Conservation (phyloP, 2,797 vertebrate genomes). For the Sebastes baramenuke region DNA sequence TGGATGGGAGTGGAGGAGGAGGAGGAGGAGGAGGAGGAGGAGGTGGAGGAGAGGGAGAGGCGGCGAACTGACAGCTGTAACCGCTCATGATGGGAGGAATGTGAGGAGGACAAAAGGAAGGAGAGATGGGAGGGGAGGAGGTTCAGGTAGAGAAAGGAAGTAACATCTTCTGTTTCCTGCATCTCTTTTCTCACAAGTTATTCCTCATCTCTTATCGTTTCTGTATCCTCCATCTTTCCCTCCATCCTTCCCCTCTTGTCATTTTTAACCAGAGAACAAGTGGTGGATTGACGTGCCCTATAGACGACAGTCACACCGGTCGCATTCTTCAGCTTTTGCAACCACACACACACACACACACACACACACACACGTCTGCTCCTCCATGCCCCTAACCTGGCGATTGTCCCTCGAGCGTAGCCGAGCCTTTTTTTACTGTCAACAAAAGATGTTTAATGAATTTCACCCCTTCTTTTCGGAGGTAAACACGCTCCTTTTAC, state of each 20-base stretch:
- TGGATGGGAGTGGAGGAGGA: neutral
- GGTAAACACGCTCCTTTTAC: constrained; percentile 55
- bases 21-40: neutral
- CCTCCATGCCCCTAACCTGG: constrained; percentile 42
- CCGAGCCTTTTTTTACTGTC: constrained; percentile 35
- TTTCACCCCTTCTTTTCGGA: constrained; percentile 50
- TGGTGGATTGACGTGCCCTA: constrained; percentile 36
- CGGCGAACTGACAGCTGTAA: constrained; percentile 47
- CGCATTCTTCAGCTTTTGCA: constrained; percentile 54
- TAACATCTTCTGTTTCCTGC: neutral
- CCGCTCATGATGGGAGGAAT: constrained; percentile 56
- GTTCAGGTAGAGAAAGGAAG: constrained; percentile 23
- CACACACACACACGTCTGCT: neutral
- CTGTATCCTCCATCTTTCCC: neutral
- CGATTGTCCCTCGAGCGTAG: constrained; percentile 30
- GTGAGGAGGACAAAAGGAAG: constrained; percentile 56
- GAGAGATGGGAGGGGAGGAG: neutral
- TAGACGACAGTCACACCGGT: constrained; percentile 43
- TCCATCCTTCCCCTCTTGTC: neutral
- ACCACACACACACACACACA: neutral
- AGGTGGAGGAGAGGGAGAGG: neutral
- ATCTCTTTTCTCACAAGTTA: neutral
- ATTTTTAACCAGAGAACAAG: constrained; percentile 4
- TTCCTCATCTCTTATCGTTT: neutral
- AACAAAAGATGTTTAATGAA: constrained; percentile 67